phyloP scores from a whole-genome alignment of 2,797 vertebrate genomes.

The Pseudochirops corinnae region DNA sequence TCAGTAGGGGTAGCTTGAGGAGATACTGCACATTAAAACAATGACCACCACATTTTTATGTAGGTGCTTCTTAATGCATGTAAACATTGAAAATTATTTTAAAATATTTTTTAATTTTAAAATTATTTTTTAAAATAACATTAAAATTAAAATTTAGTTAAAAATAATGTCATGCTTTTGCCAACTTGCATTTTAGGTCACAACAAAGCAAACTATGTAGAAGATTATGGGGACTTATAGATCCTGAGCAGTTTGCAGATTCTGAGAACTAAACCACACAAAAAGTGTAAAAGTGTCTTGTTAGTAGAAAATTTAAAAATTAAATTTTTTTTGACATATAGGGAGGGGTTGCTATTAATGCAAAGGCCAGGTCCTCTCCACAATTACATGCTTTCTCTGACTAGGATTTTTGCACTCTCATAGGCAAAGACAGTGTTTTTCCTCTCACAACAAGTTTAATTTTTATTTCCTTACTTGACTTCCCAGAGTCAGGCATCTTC shows the following conservation, averaged over 20 bases:
- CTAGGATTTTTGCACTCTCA: constrained; percentile 36
- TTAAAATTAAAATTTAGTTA: neutral
- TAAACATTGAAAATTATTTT: neutral
- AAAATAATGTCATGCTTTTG: neutral
- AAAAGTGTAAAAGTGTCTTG: neutral
- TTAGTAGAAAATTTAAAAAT: neutral
- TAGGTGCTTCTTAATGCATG: neutral
- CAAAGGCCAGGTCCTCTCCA: constrained; percentile 30
- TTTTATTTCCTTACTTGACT: constrained; percentile 45
- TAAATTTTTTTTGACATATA: neutral
- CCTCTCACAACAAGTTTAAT: constrained; percentile 30
- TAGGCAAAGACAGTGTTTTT: constrained; percentile 17
- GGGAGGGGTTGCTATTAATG: neutral
- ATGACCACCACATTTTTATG: neutral
- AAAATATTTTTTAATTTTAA: no score
- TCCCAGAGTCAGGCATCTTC: constrained; percentile 47
- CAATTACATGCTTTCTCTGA: constrained; percentile 53
- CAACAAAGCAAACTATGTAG: neutral
- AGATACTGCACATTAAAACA: neutral
- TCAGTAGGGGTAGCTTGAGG: neutral
- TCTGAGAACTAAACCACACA: neutral
- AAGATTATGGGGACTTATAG: neutral
- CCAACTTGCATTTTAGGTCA: neutral
- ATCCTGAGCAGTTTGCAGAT: neutral
- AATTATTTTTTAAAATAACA: neutral